Conservation (phyloP, 2,888 invertebrate species). For the Podabrus alpinus region DNA sequence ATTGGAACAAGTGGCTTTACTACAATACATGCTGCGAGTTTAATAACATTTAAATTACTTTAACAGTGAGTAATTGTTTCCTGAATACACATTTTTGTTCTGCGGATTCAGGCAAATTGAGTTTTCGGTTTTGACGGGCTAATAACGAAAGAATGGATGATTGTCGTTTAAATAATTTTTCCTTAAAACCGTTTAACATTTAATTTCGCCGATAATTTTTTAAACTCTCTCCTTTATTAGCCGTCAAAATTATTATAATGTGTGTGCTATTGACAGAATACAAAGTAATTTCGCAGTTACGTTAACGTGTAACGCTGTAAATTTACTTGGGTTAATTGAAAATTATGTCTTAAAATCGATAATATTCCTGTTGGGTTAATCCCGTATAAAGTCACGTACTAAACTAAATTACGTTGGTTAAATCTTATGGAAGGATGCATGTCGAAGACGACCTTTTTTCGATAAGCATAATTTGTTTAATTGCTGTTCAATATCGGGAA, state of each 20-base stretch:
- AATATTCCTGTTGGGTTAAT: neutral
- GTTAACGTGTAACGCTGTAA: neutral
- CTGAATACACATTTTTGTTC: conserved; percentile 31
- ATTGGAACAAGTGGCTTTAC: conserved; percentile 34
- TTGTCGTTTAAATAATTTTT: conserved; percentile 7
- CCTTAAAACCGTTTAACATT: neutral
- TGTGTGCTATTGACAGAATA: neutral
- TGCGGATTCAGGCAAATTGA: conserved; percentile 20
- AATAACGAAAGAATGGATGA: conserved; percentile 2
- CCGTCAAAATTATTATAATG: neutral
- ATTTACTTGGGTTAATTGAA: neutral
- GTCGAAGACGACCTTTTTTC: neutral
- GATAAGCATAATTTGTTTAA: neutral
- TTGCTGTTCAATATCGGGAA: neutral
- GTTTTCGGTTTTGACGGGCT: conserved; percentile 18
- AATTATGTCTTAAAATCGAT: neutral
- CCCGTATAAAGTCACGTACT: neutral
- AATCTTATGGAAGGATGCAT: neutral
- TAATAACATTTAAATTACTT: conserved; percentile 44
- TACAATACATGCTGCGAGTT: conserved; percentile 40
- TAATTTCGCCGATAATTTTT: neutral
- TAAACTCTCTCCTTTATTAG: neutral
- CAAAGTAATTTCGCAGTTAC: neutral
- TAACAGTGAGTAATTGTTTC: conserved; percentile 42
- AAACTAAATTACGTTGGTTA: neutral